These are phyloP conservation scores for Dryobates pubescens DNA, from an alignment of 2,797 vertebrate species.

Conservation along the genomic window DNA sequence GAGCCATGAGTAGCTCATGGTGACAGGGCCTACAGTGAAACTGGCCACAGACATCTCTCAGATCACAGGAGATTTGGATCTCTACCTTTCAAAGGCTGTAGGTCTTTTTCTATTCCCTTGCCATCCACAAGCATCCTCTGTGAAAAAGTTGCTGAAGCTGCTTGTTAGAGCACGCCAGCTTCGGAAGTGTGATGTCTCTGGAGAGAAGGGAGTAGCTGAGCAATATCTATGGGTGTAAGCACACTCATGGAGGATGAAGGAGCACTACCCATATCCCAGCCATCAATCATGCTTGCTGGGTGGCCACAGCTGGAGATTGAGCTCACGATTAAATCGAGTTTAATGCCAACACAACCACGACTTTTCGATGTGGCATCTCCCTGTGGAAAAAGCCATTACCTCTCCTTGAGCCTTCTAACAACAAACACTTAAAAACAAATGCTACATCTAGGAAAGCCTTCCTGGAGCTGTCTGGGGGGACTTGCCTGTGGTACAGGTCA, in stretches of 20 bases:
- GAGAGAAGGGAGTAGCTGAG: neutral
- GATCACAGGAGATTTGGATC: neutral
- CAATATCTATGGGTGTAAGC: neutral
- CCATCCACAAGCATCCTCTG: neutral
- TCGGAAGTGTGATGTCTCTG: neutral
- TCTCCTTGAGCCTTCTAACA: neutral
- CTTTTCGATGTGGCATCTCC: neutral
- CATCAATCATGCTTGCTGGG: accelerated
- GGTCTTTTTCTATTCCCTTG: neutral
- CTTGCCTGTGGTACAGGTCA: neutral
- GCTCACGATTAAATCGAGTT: neutral
- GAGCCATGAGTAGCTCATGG: neutral
- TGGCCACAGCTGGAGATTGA: neutral
- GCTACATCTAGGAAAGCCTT: neutral
- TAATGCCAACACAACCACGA: neutral
- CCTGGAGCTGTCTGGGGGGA: neutral
- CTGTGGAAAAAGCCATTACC: neutral
- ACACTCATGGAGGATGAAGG: neutral
- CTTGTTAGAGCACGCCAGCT: neutral
- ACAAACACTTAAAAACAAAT: neutral
- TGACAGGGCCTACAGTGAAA: neutral
- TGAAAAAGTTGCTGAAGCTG: neutral
- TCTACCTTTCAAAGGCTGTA: neutral
- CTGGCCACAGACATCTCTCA: neutral
- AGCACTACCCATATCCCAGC: neutral